These are phyloP conservation scores for Aselliscus stoliczkanus DNA, from an alignment of 2,797 vertebrate species.

Conservation along the genomic window DNA sequence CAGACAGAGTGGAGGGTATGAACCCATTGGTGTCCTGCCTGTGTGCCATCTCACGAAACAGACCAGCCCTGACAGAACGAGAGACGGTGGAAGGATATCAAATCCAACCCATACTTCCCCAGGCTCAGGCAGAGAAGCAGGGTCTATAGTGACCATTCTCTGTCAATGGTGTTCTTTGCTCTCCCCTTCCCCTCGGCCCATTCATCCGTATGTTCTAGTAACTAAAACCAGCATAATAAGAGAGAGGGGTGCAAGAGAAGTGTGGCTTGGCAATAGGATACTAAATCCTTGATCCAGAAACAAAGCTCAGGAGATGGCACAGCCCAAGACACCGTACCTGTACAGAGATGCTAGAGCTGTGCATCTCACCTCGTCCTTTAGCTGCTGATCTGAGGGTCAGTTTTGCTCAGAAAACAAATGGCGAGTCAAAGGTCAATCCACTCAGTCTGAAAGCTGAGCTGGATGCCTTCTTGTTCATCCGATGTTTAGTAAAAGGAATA, in stretches of 20 bases:
- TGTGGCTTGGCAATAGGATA: fast-evolving
- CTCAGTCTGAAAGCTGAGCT: background rate
- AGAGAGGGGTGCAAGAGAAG: background rate
- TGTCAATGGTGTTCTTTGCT: background rate
- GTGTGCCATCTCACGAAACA: background rate
- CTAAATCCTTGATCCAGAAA: background rate
- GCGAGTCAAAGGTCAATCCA: background rate
- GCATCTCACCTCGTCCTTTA: background rate
- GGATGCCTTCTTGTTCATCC: background rate
- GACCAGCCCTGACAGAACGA: background rate
- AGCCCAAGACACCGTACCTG: fast-evolving
- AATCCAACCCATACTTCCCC: background rate
- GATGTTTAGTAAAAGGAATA: background rate
- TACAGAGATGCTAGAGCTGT: too few species aligned
- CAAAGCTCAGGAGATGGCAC: background rate
- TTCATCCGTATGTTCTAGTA: background rate
- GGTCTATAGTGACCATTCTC: background rate
- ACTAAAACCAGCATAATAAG: background rate
- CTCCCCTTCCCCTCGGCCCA: background rate
- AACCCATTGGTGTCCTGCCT: conserved; percentile 16
- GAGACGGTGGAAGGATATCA: background rate
- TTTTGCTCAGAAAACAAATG: background rate
- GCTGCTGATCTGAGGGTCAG: background rate
- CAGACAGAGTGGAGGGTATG: conserved; percentile 25
- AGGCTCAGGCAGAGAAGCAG: background rate